Base-by-base conservation (phyloP, 2,797 vertebrate species). In the Neosilurus hyrtlii region DNA sequence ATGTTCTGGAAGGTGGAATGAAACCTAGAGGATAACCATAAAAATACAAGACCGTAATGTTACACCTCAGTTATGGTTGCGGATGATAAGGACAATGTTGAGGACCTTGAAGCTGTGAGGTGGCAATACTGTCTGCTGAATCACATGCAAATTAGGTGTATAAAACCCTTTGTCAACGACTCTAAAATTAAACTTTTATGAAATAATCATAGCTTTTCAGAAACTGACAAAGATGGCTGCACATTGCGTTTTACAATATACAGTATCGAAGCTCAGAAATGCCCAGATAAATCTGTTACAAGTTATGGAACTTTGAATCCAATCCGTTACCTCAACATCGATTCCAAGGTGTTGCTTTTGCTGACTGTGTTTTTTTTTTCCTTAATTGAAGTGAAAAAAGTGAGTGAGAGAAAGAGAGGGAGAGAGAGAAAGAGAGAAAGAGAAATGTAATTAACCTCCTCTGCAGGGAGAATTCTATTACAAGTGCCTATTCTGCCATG, bases 361-460 rank as follows among this genome's bases (percentile, higher is more conserved):
- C 94, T 95, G 92, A 90, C 93, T 95, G 94, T 94, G 93, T 94
- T 66, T 83, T 65, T 73, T 30, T 30, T 30, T 30, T 91, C 90
- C 92, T 93, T 63, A 63, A 49, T 26, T 2, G 61, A 63, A 80
- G 51, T 54, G 26, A 26, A 24, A 56, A 51, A 20, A 68, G 26
- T 22, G 26, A 52, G 37, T 35, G 3, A 75, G 43, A 75, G 72
- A 76, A 43, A 82, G 20, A 37, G 61, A 62, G 15, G 52, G 51
- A 82, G 20, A 37, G 61, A 62, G 15, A 56, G 59, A 56, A 75
- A 79, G 72, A 72, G 66, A 70, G 22, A 87, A 77, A 84, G 87
- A 85, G 90, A 94, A 94, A 95, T 95, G 94, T 96, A 97, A 98
- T 98, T 97, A 98, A 98, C 96, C 96, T 97, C 93, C 92, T 93